Percentiles rank a stretch among this genome's conserved stretches.
Conservation (phyloP, 2,797 vertebrate species). For the Bradypodion ventrale region DNA sequence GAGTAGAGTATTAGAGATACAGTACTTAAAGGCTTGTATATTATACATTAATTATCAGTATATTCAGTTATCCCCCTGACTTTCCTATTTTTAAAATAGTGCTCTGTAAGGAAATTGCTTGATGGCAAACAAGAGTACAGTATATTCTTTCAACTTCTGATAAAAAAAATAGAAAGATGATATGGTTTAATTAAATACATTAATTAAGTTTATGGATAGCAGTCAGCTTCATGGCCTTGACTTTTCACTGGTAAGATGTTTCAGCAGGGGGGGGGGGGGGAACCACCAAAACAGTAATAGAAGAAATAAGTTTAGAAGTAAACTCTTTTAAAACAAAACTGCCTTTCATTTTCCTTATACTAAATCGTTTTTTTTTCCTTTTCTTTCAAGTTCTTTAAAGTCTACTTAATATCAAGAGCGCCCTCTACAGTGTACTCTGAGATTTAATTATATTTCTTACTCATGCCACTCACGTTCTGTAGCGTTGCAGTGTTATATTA, state of each 20-base stretch:
- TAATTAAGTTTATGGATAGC: constrained; percentile 53
- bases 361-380: background rate
- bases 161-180: background rate
- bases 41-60: background rate
- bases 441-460: constrained; percentile 1
- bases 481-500: background rate
- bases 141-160: constrained; percentile 51
- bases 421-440: constrained; percentile 68
- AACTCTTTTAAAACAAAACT: background rate
- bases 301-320: background rate
- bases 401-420: constrained; percentile 67
- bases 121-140: constrained; percentile 26
- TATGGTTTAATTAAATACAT: background rate
- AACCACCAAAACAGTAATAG: background rate
- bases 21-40: background rate
- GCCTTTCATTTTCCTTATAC: background rate
- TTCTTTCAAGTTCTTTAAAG: background rate
- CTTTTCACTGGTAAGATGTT: constrained; percentile 66
- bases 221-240: constrained; percentile 58
- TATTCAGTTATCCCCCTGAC: background rate
- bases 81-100: background rate
- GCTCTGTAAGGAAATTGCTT: background rate
- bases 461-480: background rate
- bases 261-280: constrained; percentile 64
- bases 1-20: too few species aligned